These are phyloP conservation scores for Cryptocephalus moraei DNA, from an alignment of 2,888 invertebrate species.

Conservation along the genomic window DNA sequence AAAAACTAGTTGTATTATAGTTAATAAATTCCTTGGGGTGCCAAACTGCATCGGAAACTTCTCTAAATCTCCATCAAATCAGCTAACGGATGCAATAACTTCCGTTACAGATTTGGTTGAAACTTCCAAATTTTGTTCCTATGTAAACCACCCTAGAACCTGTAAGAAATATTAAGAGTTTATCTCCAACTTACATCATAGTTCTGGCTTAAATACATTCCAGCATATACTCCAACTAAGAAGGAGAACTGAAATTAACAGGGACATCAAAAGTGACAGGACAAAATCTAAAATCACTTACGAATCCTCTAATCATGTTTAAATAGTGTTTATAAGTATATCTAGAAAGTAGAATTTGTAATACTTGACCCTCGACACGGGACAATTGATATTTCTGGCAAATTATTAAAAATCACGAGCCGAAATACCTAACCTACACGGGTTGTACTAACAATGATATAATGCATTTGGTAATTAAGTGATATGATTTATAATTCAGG, in stretches of 20 bases:
- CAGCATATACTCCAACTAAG: conserved; percentile 59
- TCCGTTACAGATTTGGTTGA: background rate
- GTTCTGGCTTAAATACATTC: conserved; percentile 65
- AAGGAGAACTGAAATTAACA: conserved; percentile 52
- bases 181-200: conserved; percentile 50
- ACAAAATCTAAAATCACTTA: conserved; percentile 17
- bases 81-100: background rate
- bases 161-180: conserved; percentile 2
- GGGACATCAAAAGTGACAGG: conserved; percentile 3
- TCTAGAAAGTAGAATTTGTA: too few relatives aligned
- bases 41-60: too few relatives aligned
- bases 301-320: conserved; percentile 31
- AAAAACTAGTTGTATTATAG: too few relatives aligned
- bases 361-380: too few relatives aligned
- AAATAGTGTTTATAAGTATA: background rate
- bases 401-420: too few relatives aligned
- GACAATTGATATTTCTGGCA: too few relatives aligned
- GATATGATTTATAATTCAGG: too few relatives aligned
- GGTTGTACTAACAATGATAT: too few relatives aligned
- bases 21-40: too few relatives aligned
- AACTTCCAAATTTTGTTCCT: conserved; percentile 1
- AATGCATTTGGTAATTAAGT: too few relatives aligned
- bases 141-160: background rate
- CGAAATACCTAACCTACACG: too few relatives aligned
- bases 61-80: too few relatives aligned